A percentile compares a stretch with the other conserved stretches of the same genome.
phyloP scores from a whole-genome alignment of 1,140 invertebrate species.

The Drosophila paulistorum region DNA sequence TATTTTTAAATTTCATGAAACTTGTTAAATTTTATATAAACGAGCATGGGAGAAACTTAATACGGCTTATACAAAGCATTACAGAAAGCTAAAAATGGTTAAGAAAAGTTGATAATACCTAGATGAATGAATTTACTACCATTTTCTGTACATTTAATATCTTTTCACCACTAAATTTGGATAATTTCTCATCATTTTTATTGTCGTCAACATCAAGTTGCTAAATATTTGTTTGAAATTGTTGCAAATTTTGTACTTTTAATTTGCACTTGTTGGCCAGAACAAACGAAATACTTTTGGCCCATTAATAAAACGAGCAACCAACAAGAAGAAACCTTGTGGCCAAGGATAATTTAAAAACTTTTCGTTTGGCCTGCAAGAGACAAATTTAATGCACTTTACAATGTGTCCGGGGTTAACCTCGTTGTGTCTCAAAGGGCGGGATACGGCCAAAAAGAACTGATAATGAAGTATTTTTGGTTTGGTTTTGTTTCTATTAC shows the following conservation, averaged over 20 bases:
- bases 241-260: background rate
- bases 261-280: background rate
- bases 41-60: too few species aligned
- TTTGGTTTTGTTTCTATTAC: constrained; percentile 27
- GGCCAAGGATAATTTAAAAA: constrained; percentile 52
- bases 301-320: background rate
- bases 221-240: too few species aligned
- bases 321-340: constrained; percentile 46
- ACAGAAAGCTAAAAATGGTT: too few species aligned
- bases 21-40: too few species aligned
- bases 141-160: too few species aligned
- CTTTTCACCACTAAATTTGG: too few species aligned
- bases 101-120: too few species aligned
- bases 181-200: too few species aligned
- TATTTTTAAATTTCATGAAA: constrained; percentile 6
- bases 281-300: constrained; percentile 1
- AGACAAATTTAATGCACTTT: constrained; percentile 60
- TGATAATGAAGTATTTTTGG: constrained; percentile 55
- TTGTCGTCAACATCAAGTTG: too few species aligned
- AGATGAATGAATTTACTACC: too few species aligned
- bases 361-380: constrained; percentile 41
- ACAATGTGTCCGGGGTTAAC: constrained; percentile 26
- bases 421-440: background rate
- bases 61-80: too few species aligned
- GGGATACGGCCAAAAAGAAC: constrained; percentile 8